These are phyloP conservation scores for Loriculus beryllinus DNA, from an alignment of 2,797 vertebrate genomes.

Conservation along the genomic window DNA sequence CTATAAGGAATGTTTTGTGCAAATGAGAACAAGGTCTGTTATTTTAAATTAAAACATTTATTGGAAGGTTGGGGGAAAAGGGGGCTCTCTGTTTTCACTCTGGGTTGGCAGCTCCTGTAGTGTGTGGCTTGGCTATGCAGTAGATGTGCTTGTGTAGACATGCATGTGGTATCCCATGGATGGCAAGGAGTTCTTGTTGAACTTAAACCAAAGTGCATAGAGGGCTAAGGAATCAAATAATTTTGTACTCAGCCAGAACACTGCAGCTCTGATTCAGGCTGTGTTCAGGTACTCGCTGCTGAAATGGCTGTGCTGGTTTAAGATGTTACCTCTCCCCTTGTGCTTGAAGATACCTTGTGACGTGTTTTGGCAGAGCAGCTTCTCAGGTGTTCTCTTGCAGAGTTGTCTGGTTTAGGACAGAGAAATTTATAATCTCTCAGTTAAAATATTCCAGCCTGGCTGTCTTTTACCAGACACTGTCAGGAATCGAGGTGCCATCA, in stretches of 20 bases:
- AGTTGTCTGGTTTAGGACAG: background rate
- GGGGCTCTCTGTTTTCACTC: background rate
- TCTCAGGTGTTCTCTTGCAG: background rate
- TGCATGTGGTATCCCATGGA: background rate
- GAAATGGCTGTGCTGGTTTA: background rate
- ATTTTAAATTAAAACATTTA: background rate
- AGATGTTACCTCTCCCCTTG: background rate
- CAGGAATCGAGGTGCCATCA: background rate
- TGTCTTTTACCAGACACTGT: fast-evolving
- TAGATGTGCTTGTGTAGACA: background rate
- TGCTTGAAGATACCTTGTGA: background rate
- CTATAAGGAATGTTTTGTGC: constrained; percentile 7
- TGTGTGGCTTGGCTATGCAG: background rate
- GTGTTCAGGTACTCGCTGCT: background rate
- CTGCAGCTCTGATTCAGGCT: background rate
- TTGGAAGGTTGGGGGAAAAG: background rate
- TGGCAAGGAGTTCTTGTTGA: background rate
- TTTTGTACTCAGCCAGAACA: background rate
- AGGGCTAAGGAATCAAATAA: background rate
- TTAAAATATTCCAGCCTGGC: background rate
- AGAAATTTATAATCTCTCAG: background rate
- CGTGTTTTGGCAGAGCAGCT: background rate
- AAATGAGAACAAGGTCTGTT: background rate
- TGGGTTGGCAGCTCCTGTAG: background rate
- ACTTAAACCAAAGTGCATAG: background rate